phyloP scores from a whole-genome alignment of 2,797 vertebrate species.

The Mareca penelope region DNA sequence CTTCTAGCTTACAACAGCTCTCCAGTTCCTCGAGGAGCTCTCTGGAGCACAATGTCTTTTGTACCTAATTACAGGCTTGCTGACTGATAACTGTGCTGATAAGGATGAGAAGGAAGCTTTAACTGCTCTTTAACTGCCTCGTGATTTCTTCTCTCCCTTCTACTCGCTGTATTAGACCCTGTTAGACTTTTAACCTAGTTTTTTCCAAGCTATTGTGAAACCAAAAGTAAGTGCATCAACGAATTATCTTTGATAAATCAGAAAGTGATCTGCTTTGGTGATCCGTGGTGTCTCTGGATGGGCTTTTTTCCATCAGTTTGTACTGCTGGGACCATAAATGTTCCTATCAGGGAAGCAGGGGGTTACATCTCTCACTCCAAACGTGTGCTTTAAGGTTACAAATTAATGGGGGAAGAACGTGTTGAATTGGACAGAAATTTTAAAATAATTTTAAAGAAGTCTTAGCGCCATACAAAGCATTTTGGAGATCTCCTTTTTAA shows the following conservation, averaged over 20 bases:
- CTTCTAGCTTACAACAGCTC: not conserved
- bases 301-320: not conserved
- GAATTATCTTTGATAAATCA: not conserved
- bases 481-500: not conserved
- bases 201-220: not conserved
- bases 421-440: not conserved
- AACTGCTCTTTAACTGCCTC: slow-evolving; percentile 53
- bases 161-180: not conserved
- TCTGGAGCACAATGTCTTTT: slow-evolving; percentile 30
- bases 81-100: slow-evolving; percentile 61
- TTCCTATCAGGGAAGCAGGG: not conserved
- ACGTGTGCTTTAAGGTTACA: not conserved
- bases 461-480: not conserved
- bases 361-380: not conserved
- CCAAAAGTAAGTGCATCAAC: not conserved
- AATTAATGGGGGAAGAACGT: not conserved
- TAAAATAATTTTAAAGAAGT: not conserved
- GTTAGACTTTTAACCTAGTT: slow-evolving; percentile 39
- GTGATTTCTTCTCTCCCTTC: slow-evolving; percentile 21
- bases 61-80: slow-evolving; percentile 36
- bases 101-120: slow-evolving; percentile 44
- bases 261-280: not conserved
- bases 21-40: not conserved
- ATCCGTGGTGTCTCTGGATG: not conserved
- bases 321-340: not conserved